Base-by-base conservation (phyloP, 2,797 vertebrate species). In the Poeciliopsis gracilis region DNA sequence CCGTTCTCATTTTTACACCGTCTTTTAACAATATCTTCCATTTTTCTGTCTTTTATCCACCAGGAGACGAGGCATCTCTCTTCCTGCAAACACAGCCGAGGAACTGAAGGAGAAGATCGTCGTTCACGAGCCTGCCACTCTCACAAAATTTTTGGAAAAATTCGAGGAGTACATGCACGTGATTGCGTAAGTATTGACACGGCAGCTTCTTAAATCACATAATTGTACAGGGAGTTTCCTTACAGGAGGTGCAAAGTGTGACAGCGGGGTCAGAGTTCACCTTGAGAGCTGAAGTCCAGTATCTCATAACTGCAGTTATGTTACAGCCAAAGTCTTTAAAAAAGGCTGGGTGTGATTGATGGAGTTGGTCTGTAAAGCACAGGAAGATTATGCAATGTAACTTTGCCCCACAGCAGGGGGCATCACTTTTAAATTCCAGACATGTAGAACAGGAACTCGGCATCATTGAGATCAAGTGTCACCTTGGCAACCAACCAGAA, bases 111-210 rank as follows among this genome's bases (percentile, higher is more conserved):
- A 85, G 3, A 45, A 81, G 5, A 86, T 97, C 12, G 93, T 94
- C n/a, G 73, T 96, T 41, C 33, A 90, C 0, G 0, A 92, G 9
- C 97, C 98, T 0, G 77, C 82, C 63, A 93, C 86, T 1, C 96
- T 99, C 53, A 94, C 96, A 0, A 43, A 12, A 0, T 99, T 99
- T 92, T 90, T 99, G 75, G 76, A 80, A 33, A 98, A 97, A 89
- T 99, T 99, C 23, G 47, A 79, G 0, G 77, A 93, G 85, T 99
- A 97, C 95, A 98, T 99, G 98, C 97, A 96, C 1, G 95, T 93
- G 38, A 94, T 99, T 36, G 98, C 97, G 98, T 99, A 94, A 98
- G 89, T 90, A 20, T 63, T 70, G 51, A 61, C 49, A 13, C 13
- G 10, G 55, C 25, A 1, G 20, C 6, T 8, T 43, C 69, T 70